These are phyloP conservation scores for Microctonus aethiopoides DNA, from an alignment of 2,888 invertebrate species.

Conservation along the genomic window DNA sequence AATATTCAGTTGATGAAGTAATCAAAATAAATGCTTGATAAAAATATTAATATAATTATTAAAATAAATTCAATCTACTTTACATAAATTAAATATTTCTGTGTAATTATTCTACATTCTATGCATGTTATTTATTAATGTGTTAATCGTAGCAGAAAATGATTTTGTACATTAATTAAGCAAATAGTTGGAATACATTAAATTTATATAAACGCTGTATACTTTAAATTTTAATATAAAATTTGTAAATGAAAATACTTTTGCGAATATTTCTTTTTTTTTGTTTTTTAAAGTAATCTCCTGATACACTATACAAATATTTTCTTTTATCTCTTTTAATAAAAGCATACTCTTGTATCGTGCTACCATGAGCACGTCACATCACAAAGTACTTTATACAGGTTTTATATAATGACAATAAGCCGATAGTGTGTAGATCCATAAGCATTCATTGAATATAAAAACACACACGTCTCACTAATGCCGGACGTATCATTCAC, in stretches of 20 bases:
- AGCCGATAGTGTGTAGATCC: neutral
- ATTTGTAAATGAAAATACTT: too few species aligned
- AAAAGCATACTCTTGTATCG: neutral
- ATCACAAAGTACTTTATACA: neutral
- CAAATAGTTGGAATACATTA: neutral
- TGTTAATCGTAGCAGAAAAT: neutral
- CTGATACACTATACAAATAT: neutral
- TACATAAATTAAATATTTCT: neutral
- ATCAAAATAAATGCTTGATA: neutral
- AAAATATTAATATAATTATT: neutral
- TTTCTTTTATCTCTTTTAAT: neutral
- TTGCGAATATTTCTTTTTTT: too few species aligned
- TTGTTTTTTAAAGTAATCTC: too few species aligned
- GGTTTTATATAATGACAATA: neutral
- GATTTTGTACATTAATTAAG: neutral
- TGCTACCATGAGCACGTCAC: neutral
- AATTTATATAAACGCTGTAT: too few species aligned
- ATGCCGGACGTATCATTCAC: conserved; percentile 6
- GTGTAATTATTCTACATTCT: neutral
- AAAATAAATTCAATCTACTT: neutral
- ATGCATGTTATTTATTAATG: neutral
- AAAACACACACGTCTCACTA: neutral
- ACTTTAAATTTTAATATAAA: too few species aligned
- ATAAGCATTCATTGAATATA: neutral
- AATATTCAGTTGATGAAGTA: neutral